phyloP scores from a whole-genome alignment of 2,888 invertebrate genomes.

The Drosophila engyochracea region DNA sequence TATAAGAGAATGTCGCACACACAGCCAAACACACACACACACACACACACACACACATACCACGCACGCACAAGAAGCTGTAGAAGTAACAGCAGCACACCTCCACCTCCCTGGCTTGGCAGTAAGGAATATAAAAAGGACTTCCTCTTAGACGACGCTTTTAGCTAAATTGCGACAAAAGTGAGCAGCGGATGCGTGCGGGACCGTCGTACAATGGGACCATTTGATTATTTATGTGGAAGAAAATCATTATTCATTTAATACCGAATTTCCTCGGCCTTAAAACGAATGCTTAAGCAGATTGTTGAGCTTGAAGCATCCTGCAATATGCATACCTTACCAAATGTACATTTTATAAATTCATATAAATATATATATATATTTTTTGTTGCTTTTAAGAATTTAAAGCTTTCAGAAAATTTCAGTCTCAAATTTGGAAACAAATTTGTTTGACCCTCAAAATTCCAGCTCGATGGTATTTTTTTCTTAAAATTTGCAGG shows the following conservation, averaged over 20 bases:
- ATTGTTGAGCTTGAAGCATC: not conserved
- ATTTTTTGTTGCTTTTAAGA: not conserved
- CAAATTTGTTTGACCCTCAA: not conserved
- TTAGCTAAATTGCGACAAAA: slow-evolving; percentile 81
- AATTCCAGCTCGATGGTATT: not conserved
- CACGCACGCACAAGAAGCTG: slow-evolving; percentile 23
- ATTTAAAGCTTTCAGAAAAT: not conserved
- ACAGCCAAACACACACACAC: slow-evolving; percentile 22
- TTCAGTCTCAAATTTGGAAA: not conserved
- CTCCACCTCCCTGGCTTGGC: not conserved
- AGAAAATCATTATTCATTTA: not conserved
- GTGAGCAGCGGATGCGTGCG: slow-evolving; percentile 61
- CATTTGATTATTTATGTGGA: not conserved
- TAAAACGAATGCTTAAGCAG: not conserved
- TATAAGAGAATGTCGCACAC: slow-evolving; percentile 53
- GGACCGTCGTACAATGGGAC: not conserved
- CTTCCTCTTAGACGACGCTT: slow-evolving; percentile 79
- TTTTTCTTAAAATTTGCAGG: not conserved
- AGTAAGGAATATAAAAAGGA: slow-evolving; percentile 71
- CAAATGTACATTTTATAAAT: not conserved
- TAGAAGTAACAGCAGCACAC: not conserved
- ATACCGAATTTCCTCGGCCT: not conserved
- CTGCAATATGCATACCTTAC: not conserved
- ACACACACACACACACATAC: slow-evolving; percentile 5
- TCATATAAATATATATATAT: not conserved